These are phyloP conservation scores for Teleogryllus oceanicus DNA, from an alignment of 2,888 invertebrate species.

Conservation along the genomic window DNA sequence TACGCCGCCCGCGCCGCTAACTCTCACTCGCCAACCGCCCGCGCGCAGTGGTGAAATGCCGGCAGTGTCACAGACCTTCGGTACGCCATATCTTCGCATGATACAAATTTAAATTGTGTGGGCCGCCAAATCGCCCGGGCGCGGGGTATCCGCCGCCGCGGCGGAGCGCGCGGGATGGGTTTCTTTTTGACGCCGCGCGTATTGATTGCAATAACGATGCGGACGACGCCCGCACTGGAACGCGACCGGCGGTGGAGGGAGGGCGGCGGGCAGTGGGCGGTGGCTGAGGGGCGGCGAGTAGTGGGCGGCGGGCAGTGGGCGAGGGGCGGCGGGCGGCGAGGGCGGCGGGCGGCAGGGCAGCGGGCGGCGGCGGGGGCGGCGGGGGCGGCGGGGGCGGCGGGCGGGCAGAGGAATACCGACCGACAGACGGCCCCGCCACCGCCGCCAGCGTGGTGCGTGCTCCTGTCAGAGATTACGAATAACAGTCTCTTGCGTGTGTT, in stretches of 20 bases:
- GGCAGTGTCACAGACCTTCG: slow-evolving; percentile 18
- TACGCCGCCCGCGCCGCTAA: neutral
- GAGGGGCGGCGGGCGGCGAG: too few relatives aligned
- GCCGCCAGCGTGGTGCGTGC: too few relatives aligned
- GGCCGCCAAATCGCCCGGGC: neutral
- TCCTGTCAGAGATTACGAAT: too few relatives aligned
- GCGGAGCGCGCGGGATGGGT: neutral
- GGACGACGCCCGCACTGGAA: neutral
- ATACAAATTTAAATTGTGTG: slow-evolving; percentile 4
- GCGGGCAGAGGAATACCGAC: too few relatives aligned
- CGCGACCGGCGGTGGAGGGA: neutral
- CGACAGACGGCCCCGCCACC: too few relatives aligned
- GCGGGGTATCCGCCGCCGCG: neutral
- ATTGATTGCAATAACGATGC: slow-evolving; percentile 3
- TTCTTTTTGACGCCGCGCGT: neutral
- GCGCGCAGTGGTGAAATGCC: neutral
- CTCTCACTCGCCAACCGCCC: neutral
- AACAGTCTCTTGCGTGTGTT: too few relatives aligned
- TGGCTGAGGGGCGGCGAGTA: neutral
- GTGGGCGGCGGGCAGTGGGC: neutral
- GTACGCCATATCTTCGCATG: neutral
- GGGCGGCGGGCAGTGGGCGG: neutral
- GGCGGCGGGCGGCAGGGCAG: too few relatives aligned
- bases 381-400: too few relatives aligned
- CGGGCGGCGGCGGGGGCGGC: too few relatives aligned